A percentile compares a stretch with the other conserved stretches of the same genome.
phyloP scores from a whole-genome alignment of 2,797 vertebrate species.

The Anabas testudineus region DNA sequence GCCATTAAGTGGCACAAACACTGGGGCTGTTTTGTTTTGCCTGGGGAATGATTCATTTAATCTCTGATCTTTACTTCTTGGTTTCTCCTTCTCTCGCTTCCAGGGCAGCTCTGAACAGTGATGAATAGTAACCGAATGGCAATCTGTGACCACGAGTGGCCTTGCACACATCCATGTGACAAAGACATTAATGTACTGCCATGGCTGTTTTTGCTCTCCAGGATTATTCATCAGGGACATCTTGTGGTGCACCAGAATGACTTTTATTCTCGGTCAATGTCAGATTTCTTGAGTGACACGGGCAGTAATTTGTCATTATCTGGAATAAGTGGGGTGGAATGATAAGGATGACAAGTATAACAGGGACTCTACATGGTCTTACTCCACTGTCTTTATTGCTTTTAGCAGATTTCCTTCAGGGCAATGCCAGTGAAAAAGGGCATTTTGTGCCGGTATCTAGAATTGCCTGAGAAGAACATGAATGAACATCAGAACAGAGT shows the following conservation, averaged over 20 bases:
- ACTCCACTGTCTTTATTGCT: conserved; percentile 56
- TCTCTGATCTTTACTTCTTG: conserved; percentile 55
- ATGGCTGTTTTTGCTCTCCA: conserved; percentile 56
- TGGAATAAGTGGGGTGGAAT: conserved; percentile 82
- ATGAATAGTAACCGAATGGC: conserved; percentile 57
- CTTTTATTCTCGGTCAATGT: conserved; percentile 73
- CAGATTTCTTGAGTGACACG: conserved; percentile 77
- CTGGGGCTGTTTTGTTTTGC: conserved; percentile 63
- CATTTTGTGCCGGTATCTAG: conserved; percentile 60
- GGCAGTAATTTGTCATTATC: conserved; percentile 81
- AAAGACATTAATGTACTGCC: conserved; percentile 67
- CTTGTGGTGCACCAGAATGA: conserved; percentile 64
- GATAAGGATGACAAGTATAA: conserved; percentile 66
- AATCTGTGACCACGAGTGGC: conserved; percentile 54
- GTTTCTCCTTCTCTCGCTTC: conserved; percentile 31
- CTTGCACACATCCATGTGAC: conserved; percentile 52
- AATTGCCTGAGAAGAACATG: conserved; percentile 53
- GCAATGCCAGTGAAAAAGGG: conserved; percentile 49
- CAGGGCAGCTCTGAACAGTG: conserved; percentile 51
- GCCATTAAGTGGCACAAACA: conserved; percentile 69
- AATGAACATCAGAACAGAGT: conserved; percentile 46
- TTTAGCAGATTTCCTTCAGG: conserved; percentile 70
- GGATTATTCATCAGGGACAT: conserved; percentile 68
- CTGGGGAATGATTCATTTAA: conserved; percentile 71
- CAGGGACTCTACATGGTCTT: conserved; percentile 44